Base-by-base conservation (phyloP, 2,113 vertebrate species). In the human region DNA sequence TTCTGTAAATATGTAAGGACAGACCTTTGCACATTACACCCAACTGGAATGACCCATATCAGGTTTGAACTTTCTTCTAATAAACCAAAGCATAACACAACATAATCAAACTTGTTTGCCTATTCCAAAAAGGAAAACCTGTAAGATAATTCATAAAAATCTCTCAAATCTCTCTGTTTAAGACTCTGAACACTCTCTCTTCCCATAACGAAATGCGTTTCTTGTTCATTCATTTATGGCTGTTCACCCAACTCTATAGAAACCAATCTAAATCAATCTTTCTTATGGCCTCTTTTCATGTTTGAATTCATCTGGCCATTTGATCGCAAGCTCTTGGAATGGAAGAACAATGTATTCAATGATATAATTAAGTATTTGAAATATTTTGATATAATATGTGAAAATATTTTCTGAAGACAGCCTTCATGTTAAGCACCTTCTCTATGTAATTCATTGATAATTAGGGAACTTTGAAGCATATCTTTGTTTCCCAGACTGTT, bases 341-440 rank as follows among this genome's bases (percentile, higher is more conserved):
- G 6, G 45, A 89, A 91, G 27, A 81, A 89, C 23, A 16, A 25
- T 18, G 17, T 64, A 64, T 81, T 90, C 78, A 59, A 14, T 75
- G 43, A 25, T 48, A 64, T 48, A 66, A 89, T 25, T 86, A 89
- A 87, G 55, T 23, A 95, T 73, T 93, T 92, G 61, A 64, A 64
- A 32, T 64, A 32, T 64, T 64, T 64, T 32, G 27, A 14, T 64
- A 64, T 70, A 43, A 25, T 43, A 76, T 55, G 66, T 83, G 25
- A 92, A 89, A 87, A 66, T 23, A 95, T 73, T 94, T 94, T 93
- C 57, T n/a, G 55, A 93, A 86, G 73, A 85, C 6, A 72, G 16
- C 6, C 55, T 70, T 92, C 75, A 64, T 70, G 25, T 78, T 61
- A 85, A 91, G 1, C 64, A 68, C 14, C 16, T 80, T 93, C 57